A percentile compares a stretch with the other conserved stretches of the same genome.
Conservation (phyloP, 2,113 vertebrate genomes). For the Varanus salvator region DNA sequence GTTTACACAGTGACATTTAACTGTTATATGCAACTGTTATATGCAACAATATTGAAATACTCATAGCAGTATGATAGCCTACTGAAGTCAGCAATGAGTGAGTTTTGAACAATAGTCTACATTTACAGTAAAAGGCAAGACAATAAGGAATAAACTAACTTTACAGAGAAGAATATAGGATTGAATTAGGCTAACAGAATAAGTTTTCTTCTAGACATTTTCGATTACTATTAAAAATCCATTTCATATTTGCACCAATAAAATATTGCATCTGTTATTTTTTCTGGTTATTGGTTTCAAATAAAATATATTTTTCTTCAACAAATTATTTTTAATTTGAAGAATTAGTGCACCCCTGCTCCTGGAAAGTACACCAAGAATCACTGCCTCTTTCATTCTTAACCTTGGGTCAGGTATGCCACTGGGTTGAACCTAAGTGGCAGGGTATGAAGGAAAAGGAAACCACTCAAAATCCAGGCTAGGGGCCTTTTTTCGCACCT, state of each 20-base stretch:
- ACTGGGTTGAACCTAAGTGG: neutral
- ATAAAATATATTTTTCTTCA: neutral
- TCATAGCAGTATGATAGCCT: neutral
- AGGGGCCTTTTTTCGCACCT: neutral
- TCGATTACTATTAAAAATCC: neutral
- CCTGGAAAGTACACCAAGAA: too few species aligned
- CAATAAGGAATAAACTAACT: neutral
- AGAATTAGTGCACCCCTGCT: too few species aligned
- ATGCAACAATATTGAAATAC: neutral
- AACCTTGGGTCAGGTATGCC: neutral
- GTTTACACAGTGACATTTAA: neutral
- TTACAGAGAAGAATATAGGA: neutral
- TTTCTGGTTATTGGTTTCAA: neutral
- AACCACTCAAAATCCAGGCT: neutral
- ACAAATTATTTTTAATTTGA: neutral
- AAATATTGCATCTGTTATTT: neutral
- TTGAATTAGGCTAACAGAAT: neutral
- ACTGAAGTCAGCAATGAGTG: neutral
- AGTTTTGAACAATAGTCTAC: neutral
- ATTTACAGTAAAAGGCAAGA: neutral
- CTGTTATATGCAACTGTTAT: neutral
- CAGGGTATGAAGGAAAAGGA: too few species aligned
- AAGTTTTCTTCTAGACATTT: neutral
- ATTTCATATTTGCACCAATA: neutral
- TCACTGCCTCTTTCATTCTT: too few species aligned